phyloP scores from a whole-genome alignment of 2,797 vertebrate species.

The Peromyscus nudipes region DNA sequence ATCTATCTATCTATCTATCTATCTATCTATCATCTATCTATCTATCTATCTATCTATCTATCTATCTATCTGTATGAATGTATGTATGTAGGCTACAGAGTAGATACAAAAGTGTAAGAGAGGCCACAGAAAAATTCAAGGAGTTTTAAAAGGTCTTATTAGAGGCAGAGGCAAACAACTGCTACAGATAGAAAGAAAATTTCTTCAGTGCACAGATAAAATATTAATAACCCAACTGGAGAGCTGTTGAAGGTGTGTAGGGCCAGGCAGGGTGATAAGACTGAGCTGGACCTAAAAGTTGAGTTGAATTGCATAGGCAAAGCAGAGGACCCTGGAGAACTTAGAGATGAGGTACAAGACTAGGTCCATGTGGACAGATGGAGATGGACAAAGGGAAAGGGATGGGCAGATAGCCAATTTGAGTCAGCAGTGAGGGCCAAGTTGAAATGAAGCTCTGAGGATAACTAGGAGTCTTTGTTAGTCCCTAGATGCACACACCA shows the following conservation, averaged over 20 bases:
- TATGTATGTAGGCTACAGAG: background rate
- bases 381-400: background rate
- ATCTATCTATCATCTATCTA: background rate
- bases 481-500: background rate
- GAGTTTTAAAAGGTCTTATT: background rate
- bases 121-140: background rate
- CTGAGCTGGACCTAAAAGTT: background rate
- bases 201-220: background rate
- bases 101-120: background rate
- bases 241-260: background rate
- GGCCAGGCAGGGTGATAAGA: background rate
- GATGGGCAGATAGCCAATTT: background rate
- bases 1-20: background rate
- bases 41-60: background rate
- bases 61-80: background rate
- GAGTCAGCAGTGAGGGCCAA: background rate
- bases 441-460: background rate
- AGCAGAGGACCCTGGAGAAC: background rate
- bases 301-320: background rate
- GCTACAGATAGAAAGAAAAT: background rate
- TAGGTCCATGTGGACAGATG: background rate
- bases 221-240: background rate
- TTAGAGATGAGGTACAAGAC: background rate
- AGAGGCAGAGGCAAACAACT: background rate
- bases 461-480: background rate